A percentile compares a stretch with the other conserved stretches of the same genome.
phyloP scores from a whole-genome alignment of 2,113 vertebrate species.

The Hippocampus abdominalis region DNA sequence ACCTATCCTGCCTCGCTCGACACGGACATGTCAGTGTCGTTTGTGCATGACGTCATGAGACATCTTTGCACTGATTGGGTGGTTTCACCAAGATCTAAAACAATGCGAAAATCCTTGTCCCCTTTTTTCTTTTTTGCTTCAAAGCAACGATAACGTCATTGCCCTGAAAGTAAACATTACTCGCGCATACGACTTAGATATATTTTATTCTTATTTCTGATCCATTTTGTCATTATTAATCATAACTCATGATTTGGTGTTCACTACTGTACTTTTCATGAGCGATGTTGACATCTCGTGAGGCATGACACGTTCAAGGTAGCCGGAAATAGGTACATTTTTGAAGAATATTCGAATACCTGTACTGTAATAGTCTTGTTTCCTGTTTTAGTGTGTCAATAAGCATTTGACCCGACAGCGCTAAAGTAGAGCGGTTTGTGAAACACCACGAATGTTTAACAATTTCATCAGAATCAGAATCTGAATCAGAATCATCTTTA shows the following conservation, averaged over 20 bases:
- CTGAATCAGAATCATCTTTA: no score
- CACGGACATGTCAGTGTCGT: conserved; percentile 50
- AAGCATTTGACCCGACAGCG: neutral
- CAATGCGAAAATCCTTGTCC: neutral
- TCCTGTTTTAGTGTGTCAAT: neutral
- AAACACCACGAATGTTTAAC: neutral
- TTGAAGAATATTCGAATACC: neutral
- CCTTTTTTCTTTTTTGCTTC: neutral
- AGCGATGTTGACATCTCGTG: neutral
- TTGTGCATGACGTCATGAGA: conserved; percentile 51
- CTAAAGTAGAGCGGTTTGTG: neutral
- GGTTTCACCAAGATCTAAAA: neutral
- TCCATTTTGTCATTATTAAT: neutral
- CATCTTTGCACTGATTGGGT: conserved; percentile 35
- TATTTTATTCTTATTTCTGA: neutral
- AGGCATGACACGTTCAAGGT: neutral
- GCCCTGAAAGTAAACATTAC: neutral
- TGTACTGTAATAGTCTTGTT: neutral
- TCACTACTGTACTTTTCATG: neutral
- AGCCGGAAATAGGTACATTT: neutral
- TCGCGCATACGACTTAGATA: neutral
- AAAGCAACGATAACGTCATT: no score
- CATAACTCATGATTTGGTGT: neutral
- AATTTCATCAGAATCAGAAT: no score
- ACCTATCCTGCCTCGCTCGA: conserved; percentile 36